Percentiles rank a stretch among this genome's conserved stretches.
These are phyloP conservation scores for Lycorma delicatula DNA, from an alignment of 1,140 invertebrate genomes.

Conservation along the genomic window DNA sequence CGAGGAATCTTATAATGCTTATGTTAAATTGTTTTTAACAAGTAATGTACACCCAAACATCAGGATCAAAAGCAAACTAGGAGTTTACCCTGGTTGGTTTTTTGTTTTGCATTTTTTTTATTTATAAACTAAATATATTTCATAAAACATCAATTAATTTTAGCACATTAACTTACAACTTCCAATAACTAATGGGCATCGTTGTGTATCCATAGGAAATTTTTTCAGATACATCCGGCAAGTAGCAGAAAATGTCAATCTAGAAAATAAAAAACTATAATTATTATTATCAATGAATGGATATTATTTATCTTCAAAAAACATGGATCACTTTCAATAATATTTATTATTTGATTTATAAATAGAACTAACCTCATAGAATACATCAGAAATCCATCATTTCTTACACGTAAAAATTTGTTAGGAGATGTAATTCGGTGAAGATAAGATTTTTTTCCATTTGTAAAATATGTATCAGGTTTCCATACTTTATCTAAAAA, in stretches of 20 bases:
- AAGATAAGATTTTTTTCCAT: conserved; percentile 51
- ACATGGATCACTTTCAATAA: too few species aligned
- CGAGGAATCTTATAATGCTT: too few species aligned
- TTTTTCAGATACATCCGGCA: conserved; percentile 57
- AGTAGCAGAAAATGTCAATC: conserved; percentile 54
- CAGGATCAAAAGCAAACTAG: too few species aligned
- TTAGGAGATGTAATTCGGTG: conserved; percentile 56
- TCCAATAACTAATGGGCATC: conserved; percentile 49
- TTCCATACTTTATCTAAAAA: conserved; percentile 48
- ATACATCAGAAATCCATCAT: conserved; percentile 50
- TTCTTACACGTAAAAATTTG: conserved; percentile 48
- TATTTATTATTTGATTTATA: too few species aligned
- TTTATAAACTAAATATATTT: too few species aligned
- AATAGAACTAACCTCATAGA: conserved; percentile 50
- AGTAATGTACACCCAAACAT: too few species aligned
- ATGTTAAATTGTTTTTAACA: too few species aligned
- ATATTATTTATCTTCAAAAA: neutral
- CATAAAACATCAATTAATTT: too few species aligned
- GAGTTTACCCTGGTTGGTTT: too few species aligned
- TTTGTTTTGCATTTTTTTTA: too few species aligned
- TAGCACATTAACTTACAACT: conserved; percentile 55
- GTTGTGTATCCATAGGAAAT: conserved; percentile 55
- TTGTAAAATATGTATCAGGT: conserved; percentile 56
- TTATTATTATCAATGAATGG: neutral
- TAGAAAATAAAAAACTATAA: conserved; percentile 33